A percentile compares a stretch with the other conserved stretches of the same genome.
These are phyloP conservation scores for Zophobas atratus DNA, from an alignment of 1,140 invertebrate species.

Conservation along the genomic window DNA sequence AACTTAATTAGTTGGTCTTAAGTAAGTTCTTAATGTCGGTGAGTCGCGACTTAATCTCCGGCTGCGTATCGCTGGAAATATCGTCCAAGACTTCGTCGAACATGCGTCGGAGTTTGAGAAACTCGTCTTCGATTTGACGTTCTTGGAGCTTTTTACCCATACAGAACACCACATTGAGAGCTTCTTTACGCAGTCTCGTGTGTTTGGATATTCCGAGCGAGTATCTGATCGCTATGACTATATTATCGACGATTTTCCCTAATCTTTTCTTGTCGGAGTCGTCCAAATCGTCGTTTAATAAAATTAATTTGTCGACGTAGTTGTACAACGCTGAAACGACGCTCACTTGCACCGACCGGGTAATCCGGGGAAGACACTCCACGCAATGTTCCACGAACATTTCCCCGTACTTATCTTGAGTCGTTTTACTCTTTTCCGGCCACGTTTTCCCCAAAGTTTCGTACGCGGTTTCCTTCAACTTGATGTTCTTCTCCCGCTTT, in stretches of 20 bases:
- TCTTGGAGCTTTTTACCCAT: slow-evolving; percentile 78
- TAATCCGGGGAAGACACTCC: slow-evolving; percentile 77
- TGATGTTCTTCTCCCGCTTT: slow-evolving; percentile 76
- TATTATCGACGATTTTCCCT: slow-evolving; percentile 69
- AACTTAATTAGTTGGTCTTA: slow-evolving; percentile 36
- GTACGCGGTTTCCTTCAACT: slow-evolving; percentile 83
- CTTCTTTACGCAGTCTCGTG: slow-evolving; percentile 83
- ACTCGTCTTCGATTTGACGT: slow-evolving; percentile 61
- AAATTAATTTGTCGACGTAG: slow-evolving; percentile 78
- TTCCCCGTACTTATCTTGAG: slow-evolving; percentile 68
- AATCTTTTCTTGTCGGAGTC: slow-evolving; percentile 66
- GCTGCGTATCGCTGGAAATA: slow-evolving; percentile 74
- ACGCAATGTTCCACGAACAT: slow-evolving; percentile 81
- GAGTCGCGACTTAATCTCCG: slow-evolving; percentile 77
- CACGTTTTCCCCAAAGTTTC: slow-evolving; percentile 88
- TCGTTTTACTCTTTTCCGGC: slow-evolving; percentile 74
- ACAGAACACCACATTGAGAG: slow-evolving; percentile 81
- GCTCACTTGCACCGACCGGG: slow-evolving; percentile 83
- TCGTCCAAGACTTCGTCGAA: slow-evolving; percentile 71
- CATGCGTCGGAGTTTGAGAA: slow-evolving; percentile 69
- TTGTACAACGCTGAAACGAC: slow-evolving; percentile 79
- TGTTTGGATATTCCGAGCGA: slow-evolving; percentile 82
- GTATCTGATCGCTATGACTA: slow-evolving; percentile 74
- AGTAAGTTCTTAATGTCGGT: slow-evolving; percentile 74
- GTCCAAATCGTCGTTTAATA: slow-evolving; percentile 70